Base-by-base conservation (phyloP, 1,140 invertebrate species). In the Drosophila aff. region DNA sequence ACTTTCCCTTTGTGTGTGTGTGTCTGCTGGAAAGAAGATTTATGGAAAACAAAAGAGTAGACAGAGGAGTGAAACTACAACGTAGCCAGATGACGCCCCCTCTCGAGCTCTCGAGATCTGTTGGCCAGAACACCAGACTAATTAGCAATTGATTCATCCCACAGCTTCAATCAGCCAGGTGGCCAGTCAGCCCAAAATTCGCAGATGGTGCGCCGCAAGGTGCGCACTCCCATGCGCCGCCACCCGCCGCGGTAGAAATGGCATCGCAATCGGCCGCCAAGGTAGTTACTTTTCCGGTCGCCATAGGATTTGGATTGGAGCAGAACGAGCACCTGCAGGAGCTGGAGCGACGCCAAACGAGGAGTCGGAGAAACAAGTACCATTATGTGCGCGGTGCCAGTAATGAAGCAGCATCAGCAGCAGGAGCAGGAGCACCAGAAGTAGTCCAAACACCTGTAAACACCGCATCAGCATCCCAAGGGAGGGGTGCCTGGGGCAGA, bases 191-290 rank as follows among this genome's bases (percentile, higher is more conserved):
- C 62, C n/a, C 85, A 76, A n/a, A 90, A 77, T 73, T 60, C 72
- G 9, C 78, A 75, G 36, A 61, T 46, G 61, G 55, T 31, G 13
- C 82, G 85, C 18, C 82, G 85, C 49, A 90, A 91, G 40, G 84
- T 82, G 46, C 76, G 85, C 9, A n/a, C 68, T 10, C 55, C 86
- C 3, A 74, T 62, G 50, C 85, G 85, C 47, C 85, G 85, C 18
- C 33, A 71, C 36, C 82, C 79, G 62, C 85, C 85, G 33, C 85
- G 85, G 85, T 90, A 90, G 82, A 82, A 85, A 79, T 73, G 68
- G 81, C 65, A 55, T 66, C 65, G 69, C 55, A 75, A 58, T 57
- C 69, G 62, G 68, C 67, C 47, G 57, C 62, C 46, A 21, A 73
- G 69, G 59, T 73, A 74, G 46, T 68, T 73, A n/a, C 68, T 53